Conservation (phyloP, 2,113 vertebrate genomes). For the Phalacrocorax carbo region DNA sequence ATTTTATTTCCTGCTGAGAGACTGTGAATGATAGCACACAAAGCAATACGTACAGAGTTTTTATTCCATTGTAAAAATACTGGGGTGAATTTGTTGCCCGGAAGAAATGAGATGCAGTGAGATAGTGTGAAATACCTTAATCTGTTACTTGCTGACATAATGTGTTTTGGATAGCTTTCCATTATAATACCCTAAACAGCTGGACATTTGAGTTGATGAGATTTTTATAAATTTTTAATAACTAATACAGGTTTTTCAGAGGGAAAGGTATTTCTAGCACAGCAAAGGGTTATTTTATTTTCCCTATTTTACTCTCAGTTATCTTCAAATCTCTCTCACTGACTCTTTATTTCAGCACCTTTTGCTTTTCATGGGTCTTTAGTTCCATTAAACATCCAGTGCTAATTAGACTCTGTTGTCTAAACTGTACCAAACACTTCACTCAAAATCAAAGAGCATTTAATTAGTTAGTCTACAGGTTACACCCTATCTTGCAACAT, state of each 20-base stretch:
- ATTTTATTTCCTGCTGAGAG: conserved; percentile 6
- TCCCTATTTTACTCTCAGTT: conserved; percentile 13
- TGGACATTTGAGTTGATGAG: conserved; percentile 42
- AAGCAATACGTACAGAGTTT: not conserved
- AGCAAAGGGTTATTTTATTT: conserved; percentile 13
- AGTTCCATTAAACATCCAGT: conserved; percentile 64
- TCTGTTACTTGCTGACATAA: conserved; percentile 56
- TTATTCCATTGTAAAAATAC: conserved; percentile 42
- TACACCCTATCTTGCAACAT: conserved; percentile 47
- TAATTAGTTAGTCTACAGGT: conserved; percentile 68
- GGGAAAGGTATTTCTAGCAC: not conserved
- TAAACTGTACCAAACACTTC: conserved; percentile 65
- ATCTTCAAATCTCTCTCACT: not conserved
- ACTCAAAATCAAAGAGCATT: conserved; percentile 70
- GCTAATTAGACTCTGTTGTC: conserved; percentile 66
- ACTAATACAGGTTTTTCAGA: conserved; percentile 39
- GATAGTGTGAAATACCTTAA: conserved; percentile 49
- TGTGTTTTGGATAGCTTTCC: conserved; percentile 60
- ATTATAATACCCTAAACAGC: conserved; percentile 38
- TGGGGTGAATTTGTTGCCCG: conserved; percentile 19
- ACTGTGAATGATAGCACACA: conserved; percentile 24
- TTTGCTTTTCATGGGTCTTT: conserved; percentile 57
- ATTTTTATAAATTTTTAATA: conserved; percentile 59
- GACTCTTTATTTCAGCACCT: conserved; percentile 50
- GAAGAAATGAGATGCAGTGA: conserved; percentile 50